phyloP scores from a whole-genome alignment of 2,113 vertebrate genomes.

The Theropithecus gelada region DNA sequence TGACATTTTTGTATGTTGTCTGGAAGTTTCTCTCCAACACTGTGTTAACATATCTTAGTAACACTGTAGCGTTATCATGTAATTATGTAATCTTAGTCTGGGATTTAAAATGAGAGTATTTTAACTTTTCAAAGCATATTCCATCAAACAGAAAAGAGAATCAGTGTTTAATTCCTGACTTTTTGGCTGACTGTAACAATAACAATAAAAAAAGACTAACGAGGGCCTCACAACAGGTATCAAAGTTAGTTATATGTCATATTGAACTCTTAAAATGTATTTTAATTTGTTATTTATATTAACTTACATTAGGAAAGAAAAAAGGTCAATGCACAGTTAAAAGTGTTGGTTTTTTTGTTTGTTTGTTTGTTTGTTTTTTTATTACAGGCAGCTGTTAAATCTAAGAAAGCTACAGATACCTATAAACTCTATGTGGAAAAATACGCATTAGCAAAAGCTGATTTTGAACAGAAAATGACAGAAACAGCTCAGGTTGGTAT shows the following conservation, averaged over 20 bases:
- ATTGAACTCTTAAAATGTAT: slow-evolving; percentile 34
- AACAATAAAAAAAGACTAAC: slow-evolving; percentile 15
- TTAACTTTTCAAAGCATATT: slow-evolving; percentile 9
- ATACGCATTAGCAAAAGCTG: slow-evolving; percentile 93
- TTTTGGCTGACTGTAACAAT: not conserved
- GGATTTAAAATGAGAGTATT: slow-evolving; percentile 15
- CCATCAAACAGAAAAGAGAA: not conserved
- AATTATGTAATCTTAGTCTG: not conserved
- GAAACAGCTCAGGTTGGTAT: slow-evolving; percentile 95
- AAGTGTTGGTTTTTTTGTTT: not conserved
- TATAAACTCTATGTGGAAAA: slow-evolving; percentile 97
- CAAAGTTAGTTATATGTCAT: slow-evolving; percentile 50
- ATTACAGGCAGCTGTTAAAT: slow-evolving; percentile 94
- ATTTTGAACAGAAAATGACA: slow-evolving; percentile 98
- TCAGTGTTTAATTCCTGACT: slow-evolving; percentile 16
- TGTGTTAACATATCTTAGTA: not conserved
- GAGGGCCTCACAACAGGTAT: not conserved
- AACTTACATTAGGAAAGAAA: slow-evolving; percentile 37
- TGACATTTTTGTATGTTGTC: not conserved
- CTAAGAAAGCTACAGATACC: slow-evolving; percentile 97
- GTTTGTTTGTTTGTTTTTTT: slow-evolving; percentile 66
- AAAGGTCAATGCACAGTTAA: not conserved
- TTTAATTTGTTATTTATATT: slow-evolving; percentile 38
- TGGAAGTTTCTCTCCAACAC: not conserved
- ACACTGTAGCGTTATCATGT: not conserved